Conservation (phyloP, 92 coral and sea anemone species). For the Porites divaricata region DNA sequence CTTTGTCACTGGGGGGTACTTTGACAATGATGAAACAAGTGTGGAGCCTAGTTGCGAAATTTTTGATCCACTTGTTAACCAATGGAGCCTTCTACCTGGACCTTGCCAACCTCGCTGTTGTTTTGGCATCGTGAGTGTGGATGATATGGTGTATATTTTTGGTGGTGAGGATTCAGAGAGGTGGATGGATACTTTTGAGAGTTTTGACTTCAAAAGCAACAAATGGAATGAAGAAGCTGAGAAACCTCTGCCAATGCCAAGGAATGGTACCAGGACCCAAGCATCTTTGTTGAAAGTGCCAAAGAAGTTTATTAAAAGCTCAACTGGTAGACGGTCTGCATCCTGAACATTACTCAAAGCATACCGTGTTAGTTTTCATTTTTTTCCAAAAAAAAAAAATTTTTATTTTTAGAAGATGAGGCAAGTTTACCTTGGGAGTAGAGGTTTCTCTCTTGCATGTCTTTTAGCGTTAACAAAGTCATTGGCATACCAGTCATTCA, state of each 20-base stretch:
- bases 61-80: constrained; percentile 9
- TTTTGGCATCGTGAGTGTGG: constrained; percentile 26
- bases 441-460: too few species aligned
- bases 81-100: constrained; percentile 38
- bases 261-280: not conserved
- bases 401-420: too few species aligned
- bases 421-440: too few species aligned
- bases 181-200: constrained; percentile 18
- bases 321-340: too few species aligned
- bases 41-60: constrained; percentile 9
- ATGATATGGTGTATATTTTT: constrained; percentile 18
- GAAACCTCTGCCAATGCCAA: constrained; percentile 23
- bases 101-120: not conserved
- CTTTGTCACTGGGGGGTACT: constrained; percentile 21
- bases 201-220: not conserved
- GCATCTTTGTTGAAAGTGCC: not conserved
- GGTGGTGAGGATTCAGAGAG: constrained; percentile 14
- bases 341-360: too few species aligned
- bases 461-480: too few species aligned
- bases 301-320: not conserved
- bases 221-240: constrained; percentile 13
- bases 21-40: not conserved
- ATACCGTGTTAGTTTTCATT: too few species aligned
- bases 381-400: too few species aligned
- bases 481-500: too few species aligned